Percentiles rank a stretch among this genome's conserved stretches.
phyloP scores from a whole-genome alignment of 2,888 invertebrate species.

The Galerucella pusilla region DNA sequence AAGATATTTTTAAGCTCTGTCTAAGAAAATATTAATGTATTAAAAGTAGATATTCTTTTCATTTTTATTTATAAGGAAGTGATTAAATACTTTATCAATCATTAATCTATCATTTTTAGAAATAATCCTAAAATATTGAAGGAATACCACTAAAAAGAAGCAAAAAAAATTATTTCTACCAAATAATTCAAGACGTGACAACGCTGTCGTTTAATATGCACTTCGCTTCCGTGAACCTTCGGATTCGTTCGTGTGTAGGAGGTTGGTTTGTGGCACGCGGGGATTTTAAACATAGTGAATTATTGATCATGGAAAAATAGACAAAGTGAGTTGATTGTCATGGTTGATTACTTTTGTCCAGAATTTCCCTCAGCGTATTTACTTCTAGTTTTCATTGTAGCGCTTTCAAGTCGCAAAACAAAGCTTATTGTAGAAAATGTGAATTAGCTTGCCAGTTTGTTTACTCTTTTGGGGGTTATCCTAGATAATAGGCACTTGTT shows the following conservation, averaged over 20 bases:
- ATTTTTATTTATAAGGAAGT: too few species aligned
- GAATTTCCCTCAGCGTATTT: conserved; percentile 47
- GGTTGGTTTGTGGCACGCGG: conserved; percentile 51
- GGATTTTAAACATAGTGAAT: conserved; percentile 61
- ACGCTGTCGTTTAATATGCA: conserved; percentile 32
- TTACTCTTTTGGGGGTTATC: conserved; percentile 19
- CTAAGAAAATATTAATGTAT: too few species aligned
- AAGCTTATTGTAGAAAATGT: conserved; percentile 11
- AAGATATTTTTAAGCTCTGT: too few species aligned
- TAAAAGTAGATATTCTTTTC: too few species aligned
- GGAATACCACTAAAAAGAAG: too few species aligned
- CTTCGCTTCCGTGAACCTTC: conserved; percentile 48
- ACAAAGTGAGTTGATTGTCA: conserved; percentile 53
- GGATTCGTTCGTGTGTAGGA: conserved; percentile 41
- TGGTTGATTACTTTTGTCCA: conserved; percentile 52
- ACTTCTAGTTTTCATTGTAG: conserved; percentile 36
- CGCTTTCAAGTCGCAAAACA: conserved; percentile 29
- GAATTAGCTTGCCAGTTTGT: conserved; percentile 14
- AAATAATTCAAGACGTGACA: conserved; percentile 45
- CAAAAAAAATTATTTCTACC: not conserved
- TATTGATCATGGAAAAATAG: conserved; percentile 58
- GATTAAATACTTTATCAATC: too few species aligned
- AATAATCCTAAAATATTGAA: too few species aligned
- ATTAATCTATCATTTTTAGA: too few species aligned
- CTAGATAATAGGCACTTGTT: conserved; percentile 17